phyloP scores from a whole-genome alignment of 2,113 vertebrate species.

The Eleginops maclovinus region DNA sequence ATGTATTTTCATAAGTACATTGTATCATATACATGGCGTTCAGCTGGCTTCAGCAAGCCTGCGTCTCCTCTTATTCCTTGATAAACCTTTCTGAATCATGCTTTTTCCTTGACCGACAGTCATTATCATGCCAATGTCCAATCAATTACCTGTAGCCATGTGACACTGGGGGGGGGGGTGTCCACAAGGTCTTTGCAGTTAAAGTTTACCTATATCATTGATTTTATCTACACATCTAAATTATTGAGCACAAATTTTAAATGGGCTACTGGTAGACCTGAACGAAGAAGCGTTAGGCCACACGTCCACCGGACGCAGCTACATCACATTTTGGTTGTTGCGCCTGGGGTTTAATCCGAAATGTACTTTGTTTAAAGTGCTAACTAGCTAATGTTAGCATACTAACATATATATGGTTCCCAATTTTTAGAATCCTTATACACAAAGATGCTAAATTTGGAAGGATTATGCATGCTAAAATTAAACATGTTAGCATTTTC shows the following conservation, averaged over 20 bases:
- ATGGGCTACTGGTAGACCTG: neutral
- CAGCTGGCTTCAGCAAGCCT: neutral
- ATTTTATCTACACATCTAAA: conserved; percentile 6
- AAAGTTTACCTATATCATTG: neutral
- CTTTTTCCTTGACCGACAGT: conserved; percentile 12
- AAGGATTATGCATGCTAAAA: neutral
- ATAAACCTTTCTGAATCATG: conserved; percentile 17
- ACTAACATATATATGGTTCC: neutral
- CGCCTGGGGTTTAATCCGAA: neutral
- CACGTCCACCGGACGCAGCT: conserved; percentile 23
- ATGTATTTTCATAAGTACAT: neutral
- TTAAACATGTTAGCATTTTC: neutral
- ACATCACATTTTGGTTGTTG: neutral
- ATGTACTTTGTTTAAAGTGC: neutral
- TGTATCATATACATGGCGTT: conserved; percentile 13
- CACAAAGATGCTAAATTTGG: too few species aligned
- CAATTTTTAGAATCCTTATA: too few species aligned
- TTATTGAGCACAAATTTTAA: conserved; percentile 24
- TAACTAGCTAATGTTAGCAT: neutral
- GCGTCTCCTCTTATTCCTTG: conserved; percentile 1
- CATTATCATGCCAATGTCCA: conserved; percentile 37
- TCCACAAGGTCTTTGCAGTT: neutral
- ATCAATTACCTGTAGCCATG: conserved; percentile 13
- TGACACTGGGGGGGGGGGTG: conserved; percentile 14
- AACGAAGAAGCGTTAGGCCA: neutral